These are phyloP conservation scores for Tetraneura akinire DNA, from an alignment of 1,140 invertebrate species.

Conservation along the genomic window DNA sequence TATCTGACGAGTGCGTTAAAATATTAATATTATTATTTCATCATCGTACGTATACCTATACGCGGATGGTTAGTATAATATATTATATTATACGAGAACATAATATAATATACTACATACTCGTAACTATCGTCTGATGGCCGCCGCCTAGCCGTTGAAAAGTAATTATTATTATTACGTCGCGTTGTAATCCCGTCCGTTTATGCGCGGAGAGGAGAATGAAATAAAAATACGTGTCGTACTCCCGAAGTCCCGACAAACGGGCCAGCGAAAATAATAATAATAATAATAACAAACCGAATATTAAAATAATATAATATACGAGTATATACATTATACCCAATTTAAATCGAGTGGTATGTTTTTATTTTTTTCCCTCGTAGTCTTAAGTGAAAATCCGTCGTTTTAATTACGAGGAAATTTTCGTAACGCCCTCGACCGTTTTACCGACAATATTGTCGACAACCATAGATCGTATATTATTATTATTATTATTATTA, in stretches of 20 bases:
- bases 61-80: not conserved
- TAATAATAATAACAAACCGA: no score
- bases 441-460: not conserved
- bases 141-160: slow-evolving; percentile 5
- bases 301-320: no score
- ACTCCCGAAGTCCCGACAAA: not conserved
- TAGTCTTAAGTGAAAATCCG: slow-evolving; percentile 11
- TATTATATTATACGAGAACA: not conserved
- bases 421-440: slow-evolving; percentile 22
- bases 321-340: not conserved
- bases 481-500: no score
- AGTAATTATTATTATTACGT: slow-evolving; percentile 28
- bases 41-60: not conserved
- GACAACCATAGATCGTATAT: slow-evolving; percentile 11
- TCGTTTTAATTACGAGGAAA: slow-evolving; percentile 33
- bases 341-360: slow-evolving; percentile 38
- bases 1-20: no score
- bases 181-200: not conserved
- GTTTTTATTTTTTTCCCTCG: no score
- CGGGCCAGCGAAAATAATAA: not conserved
- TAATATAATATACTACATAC: no score
- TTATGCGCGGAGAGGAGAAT: not conserved
- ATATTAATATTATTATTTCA: no score
- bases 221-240: not conserved
- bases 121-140: not conserved